phyloP scores from a whole-genome alignment of 2,113 vertebrate species.

The Telmatochromis sp. region DNA sequence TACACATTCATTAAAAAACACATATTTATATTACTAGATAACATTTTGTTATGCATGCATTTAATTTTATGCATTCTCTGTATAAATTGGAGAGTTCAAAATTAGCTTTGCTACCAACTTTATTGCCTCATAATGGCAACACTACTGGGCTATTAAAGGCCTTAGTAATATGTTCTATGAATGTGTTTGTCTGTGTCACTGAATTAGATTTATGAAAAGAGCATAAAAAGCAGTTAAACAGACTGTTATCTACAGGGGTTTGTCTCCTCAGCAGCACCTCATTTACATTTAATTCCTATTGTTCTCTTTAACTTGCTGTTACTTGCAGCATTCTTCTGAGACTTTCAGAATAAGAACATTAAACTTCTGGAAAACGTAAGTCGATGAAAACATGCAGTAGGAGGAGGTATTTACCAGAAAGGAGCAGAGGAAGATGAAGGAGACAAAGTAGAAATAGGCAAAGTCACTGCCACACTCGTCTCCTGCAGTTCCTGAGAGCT shows the following conservation, averaged over 20 bases:
- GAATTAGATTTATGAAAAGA: not conserved
- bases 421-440: constrained; percentile 98
- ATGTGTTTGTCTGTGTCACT: not conserved
- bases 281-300: not conserved
- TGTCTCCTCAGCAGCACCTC: not conserved
- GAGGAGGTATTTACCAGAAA: constrained; percentile 83
- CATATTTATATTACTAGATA: not conserved
- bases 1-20: not conserved
- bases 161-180: not conserved
- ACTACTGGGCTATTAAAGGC: not conserved
- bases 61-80: not conserved
- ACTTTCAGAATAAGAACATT: not conserved
- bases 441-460: constrained; percentile 97
- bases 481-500: constrained; percentile 67
- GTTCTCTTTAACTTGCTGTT: not conserved
- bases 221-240: not conserved
- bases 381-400: not conserved
- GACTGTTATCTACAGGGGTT: not conserved
- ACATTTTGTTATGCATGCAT: not conserved
- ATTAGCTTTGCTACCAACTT: not conserved
- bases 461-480: constrained; percentile 93
- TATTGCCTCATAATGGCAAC: not conserved
- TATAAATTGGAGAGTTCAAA: not conserved
- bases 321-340: not conserved
- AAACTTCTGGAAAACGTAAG: not conserved